Evolutionary conservation across 1,140 invertebrate genomes (phyloP), one percentile per base, ranked within the genome.

Genomic region (Tetraneura akinire): DNA sequence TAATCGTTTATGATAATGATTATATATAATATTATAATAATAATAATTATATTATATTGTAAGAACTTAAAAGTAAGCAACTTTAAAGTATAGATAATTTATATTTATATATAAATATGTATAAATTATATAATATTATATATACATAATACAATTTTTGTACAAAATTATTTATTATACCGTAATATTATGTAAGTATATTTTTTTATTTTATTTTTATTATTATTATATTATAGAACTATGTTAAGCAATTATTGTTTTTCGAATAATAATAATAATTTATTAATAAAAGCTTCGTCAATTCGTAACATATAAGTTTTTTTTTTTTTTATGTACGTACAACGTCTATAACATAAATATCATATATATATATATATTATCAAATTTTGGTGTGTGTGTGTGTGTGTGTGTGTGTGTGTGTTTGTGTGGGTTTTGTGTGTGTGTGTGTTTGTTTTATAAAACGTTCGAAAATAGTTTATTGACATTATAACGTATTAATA

Each of bases 131-230:
- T n/a, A n/a, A n/a, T n/a, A n/a, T n/a, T 78, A 78, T 70, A 70
- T 78, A 78, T 78, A 78, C 74, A 78, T 62, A 78, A 78, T 78
- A 78, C 55, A 78, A n/a, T n/a, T 62, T 78, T 78, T 78, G 74
- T 78, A 78, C 74, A 78, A 78, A 29, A 78, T 55, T 57, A 62
- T 78, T 62, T 60, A 78, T 78, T 23, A 78, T 78, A 78, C 53
- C 74, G 45, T 78, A 74, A 47, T 62, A 47, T 62, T 55, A 62
- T 62, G 18, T 37, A 57, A 14, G 32, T 32, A 37, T 37, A 37
- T 37, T 37, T 37, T 37, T 4, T 37, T 37, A 37, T 37, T 4
- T 3, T 4, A 37, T 8, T n/a, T n/a, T n/a, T n/a, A n/a, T n/a
- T n/a, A n/a, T n/a, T 37, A 37, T 3, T 74, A 55, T 16, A 10